phyloP scores from a whole-genome alignment of 1,140 invertebrate species.

The Papilio glaucus region DNA sequence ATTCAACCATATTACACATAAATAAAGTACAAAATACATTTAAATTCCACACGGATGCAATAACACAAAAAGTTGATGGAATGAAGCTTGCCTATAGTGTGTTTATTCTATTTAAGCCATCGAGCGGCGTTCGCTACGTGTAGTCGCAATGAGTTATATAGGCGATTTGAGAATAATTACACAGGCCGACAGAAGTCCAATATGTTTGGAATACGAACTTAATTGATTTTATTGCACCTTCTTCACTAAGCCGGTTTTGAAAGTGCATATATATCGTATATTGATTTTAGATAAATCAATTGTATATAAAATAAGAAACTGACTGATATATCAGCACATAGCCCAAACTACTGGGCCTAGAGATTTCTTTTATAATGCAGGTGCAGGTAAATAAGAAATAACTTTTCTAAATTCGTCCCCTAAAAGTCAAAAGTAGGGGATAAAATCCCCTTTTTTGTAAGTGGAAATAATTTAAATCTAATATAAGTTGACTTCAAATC shows the following conservation, averaged over 20 bases:
- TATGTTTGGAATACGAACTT: conserved; percentile 35
- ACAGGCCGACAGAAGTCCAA: conserved; percentile 27
- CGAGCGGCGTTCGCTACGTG: conserved; percentile 51
- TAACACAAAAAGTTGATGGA: conserved; percentile 62
- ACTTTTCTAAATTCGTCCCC: too few relatives aligned
- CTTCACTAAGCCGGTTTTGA: not conserved
- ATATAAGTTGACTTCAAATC: too few relatives aligned
- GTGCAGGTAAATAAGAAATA: too few relatives aligned
- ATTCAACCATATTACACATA: conserved; percentile 35
- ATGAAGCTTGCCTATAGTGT: conserved; percentile 63
- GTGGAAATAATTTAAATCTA: too few relatives aligned
- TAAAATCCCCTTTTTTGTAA: too few relatives aligned
- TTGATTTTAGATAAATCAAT: too few relatives aligned
- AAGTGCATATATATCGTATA: not conserved
- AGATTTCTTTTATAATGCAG: too few relatives aligned
- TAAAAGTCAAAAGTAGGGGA: too few relatives aligned
- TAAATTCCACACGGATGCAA: conserved; percentile 35
- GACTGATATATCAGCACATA: too few relatives aligned
- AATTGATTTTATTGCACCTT: conserved; percentile 44
- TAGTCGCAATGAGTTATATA: conserved; percentile 49
- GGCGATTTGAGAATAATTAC: conserved; percentile 48
- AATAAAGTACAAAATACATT: conserved; percentile 45
- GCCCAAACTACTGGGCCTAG: too few relatives aligned
- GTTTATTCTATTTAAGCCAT: conserved; percentile 64
- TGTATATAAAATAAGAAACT: too few relatives aligned